Evolutionary conservation across 2,113 vertebrate genomes (phyloP), one percentile per base, ranked within the genome.

Genomic region (Agapornis roseicollis): DNA sequence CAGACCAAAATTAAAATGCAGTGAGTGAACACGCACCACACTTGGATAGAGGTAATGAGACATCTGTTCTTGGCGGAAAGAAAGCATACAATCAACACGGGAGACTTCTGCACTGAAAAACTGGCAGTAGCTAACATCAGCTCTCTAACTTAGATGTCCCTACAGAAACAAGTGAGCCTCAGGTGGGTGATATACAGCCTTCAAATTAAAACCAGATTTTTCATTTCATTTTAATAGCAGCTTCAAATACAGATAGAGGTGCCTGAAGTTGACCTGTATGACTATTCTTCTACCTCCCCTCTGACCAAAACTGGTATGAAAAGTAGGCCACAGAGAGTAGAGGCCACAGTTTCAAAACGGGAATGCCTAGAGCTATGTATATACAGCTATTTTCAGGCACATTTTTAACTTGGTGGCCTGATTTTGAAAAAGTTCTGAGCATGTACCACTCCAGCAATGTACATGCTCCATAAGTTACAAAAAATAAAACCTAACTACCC

Each of bases 391-490:
- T 89, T 94, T 87, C 73, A 93, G 53, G 69, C 35, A 61, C 80
- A n/a, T n/a, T 89, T 84, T 83, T 91, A 96, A 95, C 61, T 91
- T 78, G 84, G 93, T 96, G 93, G 61, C 94, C 96, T 89, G 58
- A 87, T 96, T 97, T 84, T 76, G 47, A 61, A 25, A 25, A 91
- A 41, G 41, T 44, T 71, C 39, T 44, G 76, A 63, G 47, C 63
- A 66, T 25, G 29, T 6, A 74, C 50, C 47, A 44, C 35, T 86
- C 46, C 72, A 71, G 64, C 33, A 84, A 63, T 0, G 11, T 18
- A 89, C 25, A 44, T 0, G 1, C 11, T 85, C 56, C 24, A 8
- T 17, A 56, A 74, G 18, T n/a, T 87, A 35, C 17, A 64, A 73
- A 90, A 90, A 19, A 5, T 5, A 44, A 56, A 60, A 2, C n/a